phyloP scores from a whole-genome alignment of 2,797 vertebrate species.

The Myotis pilosus region DNA sequence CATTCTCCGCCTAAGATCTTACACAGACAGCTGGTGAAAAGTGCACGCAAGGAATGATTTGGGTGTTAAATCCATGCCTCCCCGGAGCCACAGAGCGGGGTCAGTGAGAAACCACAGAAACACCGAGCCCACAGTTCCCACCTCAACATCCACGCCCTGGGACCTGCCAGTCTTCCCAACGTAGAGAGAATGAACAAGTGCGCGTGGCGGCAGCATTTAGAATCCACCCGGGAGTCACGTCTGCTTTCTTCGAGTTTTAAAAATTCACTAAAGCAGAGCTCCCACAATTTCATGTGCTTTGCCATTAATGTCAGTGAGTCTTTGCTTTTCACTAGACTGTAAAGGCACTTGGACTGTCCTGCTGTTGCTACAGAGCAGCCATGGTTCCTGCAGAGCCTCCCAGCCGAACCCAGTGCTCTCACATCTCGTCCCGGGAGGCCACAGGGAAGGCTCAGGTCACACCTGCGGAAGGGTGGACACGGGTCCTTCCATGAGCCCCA shows the following conservation, averaged over 20 bases:
- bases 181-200: not conserved
- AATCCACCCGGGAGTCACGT: not conserved
- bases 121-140: rapidly evolving
- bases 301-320: too few species aligned
- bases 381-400: too few species aligned
- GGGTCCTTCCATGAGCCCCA: not conserved
- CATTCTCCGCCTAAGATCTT: not conserved
- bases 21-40: not conserved
- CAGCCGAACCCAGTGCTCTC: too few species aligned
- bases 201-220: not conserved
- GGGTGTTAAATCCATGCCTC: not conserved
- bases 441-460: rapidly evolving
- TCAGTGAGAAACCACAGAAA: too few species aligned
- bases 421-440: rapidly evolving
- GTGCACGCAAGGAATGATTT: not conserved
- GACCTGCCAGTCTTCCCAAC: too few species aligned
- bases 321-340: not conserved
- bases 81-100: not conserved
- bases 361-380: not conserved
- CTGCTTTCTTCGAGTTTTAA: not conserved
- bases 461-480: rapidly evolving
- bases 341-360: not conserved
- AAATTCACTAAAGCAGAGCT: not conserved
- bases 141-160: too few species aligned
- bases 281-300: not conserved